Base-by-base conservation (phyloP, 1,140 invertebrate genomes). In the Aphelenchoides besseyi region DNA sequence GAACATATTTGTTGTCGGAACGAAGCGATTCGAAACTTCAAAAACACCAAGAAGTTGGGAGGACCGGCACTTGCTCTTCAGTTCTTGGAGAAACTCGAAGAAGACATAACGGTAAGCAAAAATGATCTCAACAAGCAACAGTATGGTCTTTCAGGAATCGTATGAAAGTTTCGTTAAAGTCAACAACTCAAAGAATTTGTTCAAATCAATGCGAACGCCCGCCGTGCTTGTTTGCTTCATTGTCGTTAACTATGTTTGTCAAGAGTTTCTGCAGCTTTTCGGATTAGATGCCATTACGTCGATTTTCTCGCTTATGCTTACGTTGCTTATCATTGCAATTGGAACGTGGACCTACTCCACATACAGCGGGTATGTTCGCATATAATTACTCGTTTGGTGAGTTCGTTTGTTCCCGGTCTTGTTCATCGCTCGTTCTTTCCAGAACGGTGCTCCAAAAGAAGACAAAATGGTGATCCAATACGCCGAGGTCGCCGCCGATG, bases 191-290 rank as follows among this genome's bases (percentile, higher is more conserved):
- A 83, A 83, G 69, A 83, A 83, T 63, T 57, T 83, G 29, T 83
- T 83, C 79, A 84, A 85, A 69, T 84, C 82, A 2, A 84, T 85
- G 83, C 72, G 82, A 54, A 83, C 82, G 0, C 82, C 82, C 29
- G 83, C 83, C 3, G 80, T 85, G 29, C 69, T 83, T 1, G 77
- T 83, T 69, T 48, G 64, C 26, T 52, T 85, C 16, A 72, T 85
- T 68, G 73, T 83, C 48, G 62, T 74, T 32, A 69, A 82, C 63
- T 83, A 83, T 63, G 66, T 84, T 30, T 84, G 72, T 71, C 82
- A 83, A 67, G 82, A 83, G 62, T 71, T 85, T 48, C 82, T 83
- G 77, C 82, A 83, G 69, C 57, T 83, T 12, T 33, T 83, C 36
- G 79, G 82, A 29, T 33, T 83, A 1, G 70, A 84, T 67, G 48